phyloP scores from a whole-genome alignment of 2,797 vertebrate genomes.

The Linurgus olivaceus region DNA sequence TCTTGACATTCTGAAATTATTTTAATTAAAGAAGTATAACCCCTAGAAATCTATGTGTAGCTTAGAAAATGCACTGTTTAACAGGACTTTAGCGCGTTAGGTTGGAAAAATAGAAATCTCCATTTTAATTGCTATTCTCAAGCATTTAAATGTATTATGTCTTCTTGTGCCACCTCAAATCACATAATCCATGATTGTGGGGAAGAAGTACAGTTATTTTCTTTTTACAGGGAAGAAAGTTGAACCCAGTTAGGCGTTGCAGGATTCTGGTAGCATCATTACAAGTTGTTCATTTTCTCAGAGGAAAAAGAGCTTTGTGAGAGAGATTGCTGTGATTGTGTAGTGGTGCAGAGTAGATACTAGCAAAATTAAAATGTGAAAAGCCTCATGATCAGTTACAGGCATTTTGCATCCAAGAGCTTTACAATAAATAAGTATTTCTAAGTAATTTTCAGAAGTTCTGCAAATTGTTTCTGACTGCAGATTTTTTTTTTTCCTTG shows the following conservation, averaged over 20 bases:
- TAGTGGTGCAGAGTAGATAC: background rate
- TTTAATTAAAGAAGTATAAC: background rate
- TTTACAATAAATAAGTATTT: background rate
- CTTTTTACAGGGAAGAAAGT: background rate
- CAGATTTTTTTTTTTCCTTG: background rate
- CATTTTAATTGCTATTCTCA: background rate
- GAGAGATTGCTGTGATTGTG: background rate
- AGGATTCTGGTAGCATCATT: background rate
- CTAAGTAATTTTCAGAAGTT: background rate
- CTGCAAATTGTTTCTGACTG: constrained; percentile 4
- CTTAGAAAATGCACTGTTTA: background rate
- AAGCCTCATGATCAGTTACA: background rate
- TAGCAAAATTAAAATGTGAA: background rate
- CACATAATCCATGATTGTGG: background rate
- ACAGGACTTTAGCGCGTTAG: background rate
- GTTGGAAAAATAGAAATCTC: background rate
- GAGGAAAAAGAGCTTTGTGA: background rate
- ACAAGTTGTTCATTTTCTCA: background rate
- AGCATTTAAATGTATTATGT: background rate
- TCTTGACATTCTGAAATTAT: background rate
- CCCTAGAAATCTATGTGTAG: background rate
- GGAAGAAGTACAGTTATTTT: background rate
- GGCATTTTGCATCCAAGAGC: background rate
- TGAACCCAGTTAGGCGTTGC: background rate
- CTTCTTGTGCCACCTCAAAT: background rate